A percentile compares a stretch with the other conserved stretches of the same genome.
Evolutionary conservation across 1,140 invertebrate genomes (phyloP).

Genomic region (Neodiprion virginianus): DNA sequence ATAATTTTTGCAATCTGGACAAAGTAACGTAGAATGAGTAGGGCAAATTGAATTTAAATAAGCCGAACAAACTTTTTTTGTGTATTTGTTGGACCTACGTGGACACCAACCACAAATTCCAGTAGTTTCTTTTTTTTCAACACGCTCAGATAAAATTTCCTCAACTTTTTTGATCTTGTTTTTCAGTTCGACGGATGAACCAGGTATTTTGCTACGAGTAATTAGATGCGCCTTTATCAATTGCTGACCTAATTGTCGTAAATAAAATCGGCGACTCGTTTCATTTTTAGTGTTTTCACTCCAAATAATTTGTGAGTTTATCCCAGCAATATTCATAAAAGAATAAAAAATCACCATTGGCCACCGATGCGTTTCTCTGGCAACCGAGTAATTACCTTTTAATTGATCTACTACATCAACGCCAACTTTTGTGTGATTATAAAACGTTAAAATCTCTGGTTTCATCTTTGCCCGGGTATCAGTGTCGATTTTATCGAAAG

Average conservation of each 20-base stretch:
- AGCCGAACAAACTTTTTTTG: conserved; percentile 22
- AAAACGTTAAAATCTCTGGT: conserved; percentile 45
- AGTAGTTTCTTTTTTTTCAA: conserved; percentile 14
- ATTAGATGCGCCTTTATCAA: background rate
- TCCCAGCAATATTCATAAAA: conserved; percentile 39
- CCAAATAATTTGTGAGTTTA: conserved; percentile 36
- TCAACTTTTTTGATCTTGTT: no score
- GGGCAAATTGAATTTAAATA: conserved; percentile 28
- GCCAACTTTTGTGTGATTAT: conserved; percentile 43
- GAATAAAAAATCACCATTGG: conserved; percentile 43
- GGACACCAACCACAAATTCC: conserved; percentile 27
- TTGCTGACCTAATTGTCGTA: background rate
- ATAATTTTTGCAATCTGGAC: background rate
- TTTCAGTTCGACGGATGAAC: conserved; percentile 14
- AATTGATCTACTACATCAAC: conserved; percentile 47
- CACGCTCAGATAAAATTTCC: no score
- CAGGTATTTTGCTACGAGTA: conserved; percentile 22
- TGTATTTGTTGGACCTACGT: conserved; percentile 25
- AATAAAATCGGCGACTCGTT: background rate
- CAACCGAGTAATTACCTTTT: conserved; percentile 38
- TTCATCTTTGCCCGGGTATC: conserved; percentile 29
- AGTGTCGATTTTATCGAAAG: conserved; percentile 40
- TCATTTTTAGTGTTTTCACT: conserved; percentile 22
- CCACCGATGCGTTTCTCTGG: conserved; percentile 43
- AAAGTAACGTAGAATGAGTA: background rate